phyloP scores from a whole-genome alignment of 92 coral and sea anemone species.

The Isaurus tuberculatus region DNA sequence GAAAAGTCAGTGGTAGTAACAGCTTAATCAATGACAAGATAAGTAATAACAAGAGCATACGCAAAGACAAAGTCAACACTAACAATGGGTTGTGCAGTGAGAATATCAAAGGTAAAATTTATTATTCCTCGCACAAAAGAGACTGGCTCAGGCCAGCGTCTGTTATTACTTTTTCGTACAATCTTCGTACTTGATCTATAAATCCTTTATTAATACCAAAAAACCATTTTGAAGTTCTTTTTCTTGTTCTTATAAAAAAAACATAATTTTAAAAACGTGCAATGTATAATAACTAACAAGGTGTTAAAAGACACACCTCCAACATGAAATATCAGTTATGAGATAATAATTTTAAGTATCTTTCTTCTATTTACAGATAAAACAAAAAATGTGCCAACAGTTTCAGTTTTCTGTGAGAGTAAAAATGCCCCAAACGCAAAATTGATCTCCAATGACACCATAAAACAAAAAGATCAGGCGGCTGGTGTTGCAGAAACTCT shows the following conservation, averaged over 20 bases:
- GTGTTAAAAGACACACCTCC: not conserved
- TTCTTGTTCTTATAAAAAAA: no score
- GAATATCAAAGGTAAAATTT: no score
- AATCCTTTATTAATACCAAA: no score
- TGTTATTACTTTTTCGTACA: no score
- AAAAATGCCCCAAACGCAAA: not conserved
- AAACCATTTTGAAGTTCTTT: no score
- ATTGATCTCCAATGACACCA: not conserved
- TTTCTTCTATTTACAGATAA: conserved; percentile 12
- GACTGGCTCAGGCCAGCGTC: no score
- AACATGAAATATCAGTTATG: not conserved
- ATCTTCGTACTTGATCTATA: no score
- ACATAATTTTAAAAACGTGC: no score
- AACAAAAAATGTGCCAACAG: conserved; percentile 14
- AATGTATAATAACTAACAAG: no score
- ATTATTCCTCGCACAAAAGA: no score
- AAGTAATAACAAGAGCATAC: not conserved
- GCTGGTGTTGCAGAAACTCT: not conserved
- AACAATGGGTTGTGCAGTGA: no score
- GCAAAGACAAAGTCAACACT: not conserved
- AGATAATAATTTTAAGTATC: not conserved
- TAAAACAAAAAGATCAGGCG: not conserved
- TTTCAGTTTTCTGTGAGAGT: not conserved
- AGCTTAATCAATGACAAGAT: not conserved
- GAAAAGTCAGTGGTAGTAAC: not conserved